Evolutionary conservation across 1,140 invertebrate species (phyloP), one percentile per base, ranked within the genome.

Genomic region (Zaprionus kolodkinae): DNA sequence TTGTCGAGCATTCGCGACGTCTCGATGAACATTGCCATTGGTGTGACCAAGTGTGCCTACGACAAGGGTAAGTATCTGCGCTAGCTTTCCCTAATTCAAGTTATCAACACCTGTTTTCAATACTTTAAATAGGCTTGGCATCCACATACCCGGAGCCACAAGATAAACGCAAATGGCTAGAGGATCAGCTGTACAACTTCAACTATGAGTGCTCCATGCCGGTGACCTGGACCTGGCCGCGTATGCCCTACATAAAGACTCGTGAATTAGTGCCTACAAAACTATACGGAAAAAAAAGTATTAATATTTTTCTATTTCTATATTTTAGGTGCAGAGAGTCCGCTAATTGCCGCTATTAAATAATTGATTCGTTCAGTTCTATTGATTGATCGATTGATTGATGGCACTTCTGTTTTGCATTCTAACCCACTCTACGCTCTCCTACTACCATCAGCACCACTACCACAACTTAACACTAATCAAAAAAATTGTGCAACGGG

Each of bases 1-100:
- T 93, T 99, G 15, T 93, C 95, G 7, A 95, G 96, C 35, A 98
- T 99, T 80, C 95, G 96, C 59, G 95, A 97, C 52, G 97, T 98
- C 56, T 99, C 99, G 0, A 92, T 98, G 11, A 94, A 95, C 76
- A 99, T 99, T 82, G 99, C 98, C 1, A 95, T 95, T 9, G 95
- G 96, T 78, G 94, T 99, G 64, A 96, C 97, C 33, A 96, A 99
- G 81, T 97, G 97, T 93, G 97, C 97, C 27, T 99, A 99, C 90
- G 94, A 95, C 88, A 95, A 94, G 93, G 96, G 97, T 97, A n/a
- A 63, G 13, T 2, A 11, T 36, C 36, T 7, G 11, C 6, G 33
- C 6, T 7, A 35, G 4, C 6, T 15, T 1, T 40, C 17, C 17
- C 5, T 11, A 35, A 21, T 12, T 15, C 12, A n/a, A 5, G 6